Evolutionary conservation across 2,888 invertebrate genomes (phyloP).

Genomic region (Argynnis bischoffii): DNA sequence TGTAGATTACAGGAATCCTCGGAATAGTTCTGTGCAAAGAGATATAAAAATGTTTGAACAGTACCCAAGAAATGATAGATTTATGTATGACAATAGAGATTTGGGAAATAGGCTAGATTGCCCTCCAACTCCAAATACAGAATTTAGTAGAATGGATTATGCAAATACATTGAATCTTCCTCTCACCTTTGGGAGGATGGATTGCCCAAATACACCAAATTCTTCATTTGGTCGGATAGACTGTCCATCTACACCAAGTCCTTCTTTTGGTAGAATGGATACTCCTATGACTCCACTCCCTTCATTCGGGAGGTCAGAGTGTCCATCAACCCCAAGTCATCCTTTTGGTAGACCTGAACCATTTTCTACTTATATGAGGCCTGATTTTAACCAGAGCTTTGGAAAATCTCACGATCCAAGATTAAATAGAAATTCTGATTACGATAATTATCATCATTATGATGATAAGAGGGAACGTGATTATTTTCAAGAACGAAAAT

Average conservation of each 20-base stretch:
- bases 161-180: constrained; percentile 37
- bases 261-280: constrained; percentile 43
- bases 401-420: constrained; percentile 58
- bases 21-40: constrained; percentile 35
- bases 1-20: constrained; percentile 40
- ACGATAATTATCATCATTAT: constrained; percentile 45
- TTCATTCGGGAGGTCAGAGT: constrained; percentile 48
- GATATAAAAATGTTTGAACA: constrained; percentile 37
- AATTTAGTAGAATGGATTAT: constrained; percentile 18
- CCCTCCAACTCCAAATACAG: constrained; percentile 10
- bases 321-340: constrained; percentile 48
- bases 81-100: constrained; percentile 32
- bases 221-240: constrained; percentile 15
- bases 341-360: constrained; percentile 39
- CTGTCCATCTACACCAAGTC: constrained; percentile 41
- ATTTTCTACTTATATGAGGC: constrained; percentile 47
- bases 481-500: constrained; percentile 52
- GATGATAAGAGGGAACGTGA: constrained; percentile 53
- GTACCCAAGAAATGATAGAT: constrained; percentile 38
- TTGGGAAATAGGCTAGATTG: constrained; percentile 37
- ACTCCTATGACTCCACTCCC: constrained; percentile 47
- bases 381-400: constrained; percentile 42
- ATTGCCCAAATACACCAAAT: constrained; percentile 41
- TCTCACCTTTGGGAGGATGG: constrained; percentile 42
- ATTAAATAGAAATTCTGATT: constrained; percentile 57